Percentiles rank a stretch among this genome's conserved stretches.
Evolutionary conservation across 2,113 vertebrate genomes (phyloP).

Genomic region (Barbus barbus): DNA sequence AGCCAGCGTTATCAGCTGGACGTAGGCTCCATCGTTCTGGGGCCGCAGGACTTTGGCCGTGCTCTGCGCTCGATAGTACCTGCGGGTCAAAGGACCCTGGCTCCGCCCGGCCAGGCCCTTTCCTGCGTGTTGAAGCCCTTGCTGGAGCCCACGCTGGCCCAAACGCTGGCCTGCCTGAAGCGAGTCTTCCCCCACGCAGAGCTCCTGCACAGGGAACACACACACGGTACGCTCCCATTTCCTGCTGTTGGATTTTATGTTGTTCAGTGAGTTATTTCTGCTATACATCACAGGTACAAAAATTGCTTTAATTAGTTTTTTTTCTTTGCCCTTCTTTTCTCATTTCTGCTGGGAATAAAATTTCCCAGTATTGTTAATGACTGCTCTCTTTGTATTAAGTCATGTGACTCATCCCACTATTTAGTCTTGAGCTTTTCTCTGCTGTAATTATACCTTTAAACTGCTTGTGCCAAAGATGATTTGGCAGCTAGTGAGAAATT

Average conservation of each 20-base stretch:
- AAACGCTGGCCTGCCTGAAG: constrained; percentile 82
- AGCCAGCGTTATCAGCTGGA: constrained; percentile 94
- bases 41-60: constrained; percentile 88
- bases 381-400: neutral
- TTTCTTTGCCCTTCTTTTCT: neutral
- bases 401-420: neutral
- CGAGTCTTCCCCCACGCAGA: constrained; percentile 96
- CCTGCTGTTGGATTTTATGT: neutral
- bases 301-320: neutral
- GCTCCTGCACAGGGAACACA: constrained; percentile 83
- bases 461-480: neutral
- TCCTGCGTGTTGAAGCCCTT: constrained; percentile 87
- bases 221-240: constrained; percentile 74
- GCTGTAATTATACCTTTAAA: neutral
- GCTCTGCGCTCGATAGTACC: constrained; percentile 95
- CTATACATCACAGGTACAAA: neutral
- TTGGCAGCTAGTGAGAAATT: neutral
- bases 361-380: constrained; percentile 54
- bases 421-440: neutral
- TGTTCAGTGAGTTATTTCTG: neutral
- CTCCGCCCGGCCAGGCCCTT: constrained; percentile 88
- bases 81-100: constrained; percentile 91
- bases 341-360: constrained; percentile 44
- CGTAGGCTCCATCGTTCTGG: constrained; percentile 89
- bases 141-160: constrained; percentile 82